Evolutionary conservation across 1,140 invertebrate species (phyloP), one percentile per base, ranked within the genome.

Genomic region (Drosophila bocqueti): DNA sequence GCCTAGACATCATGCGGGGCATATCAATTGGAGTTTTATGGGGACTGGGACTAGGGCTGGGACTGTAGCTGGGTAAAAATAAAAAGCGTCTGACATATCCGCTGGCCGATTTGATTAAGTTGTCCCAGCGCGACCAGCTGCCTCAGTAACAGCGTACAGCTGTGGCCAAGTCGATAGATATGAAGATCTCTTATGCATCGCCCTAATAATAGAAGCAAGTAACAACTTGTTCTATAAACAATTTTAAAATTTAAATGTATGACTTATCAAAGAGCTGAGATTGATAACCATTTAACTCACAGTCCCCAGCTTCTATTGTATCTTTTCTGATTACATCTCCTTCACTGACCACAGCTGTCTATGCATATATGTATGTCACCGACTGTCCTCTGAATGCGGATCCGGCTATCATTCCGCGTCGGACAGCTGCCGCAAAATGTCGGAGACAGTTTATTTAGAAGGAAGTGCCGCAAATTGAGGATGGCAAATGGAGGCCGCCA

Each of bases 101-200:
- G 67, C 61, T 81, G 77, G 73, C 66, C 75, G 78, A 84, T 87
- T 87, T 87, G 81, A 90, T 87, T 81, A 89, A 79, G 84, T 84
- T 90, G 81, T 89, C 81, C 83, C 68, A 73, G 36, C 1, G 67
- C 54, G 43, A 34, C 58, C 63, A 63, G 59, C 63, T 63, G 63
- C 58, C 50, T 42, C 52, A 16, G 26, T 45, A 58, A 68, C 73
- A 26, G 82, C 15, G 7, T 6, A 63, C 58, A 66, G 26, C 6
- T 42, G 57, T 18, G 29, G 29, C 2, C 40, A 66, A 15, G 16
- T 18, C 16, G 15, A 3, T 45, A 45, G 29, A 11, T 16, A 10
- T 4, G 9, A n/a, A 40, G 52, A 55, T 21, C 31, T 6, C 3
- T 8, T 10, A 6, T 5, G 15, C 4, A 10, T 0, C 2, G 3